phyloP scores from a whole-genome alignment of 2,888 invertebrate genomes.

The Graphium colonna region DNA sequence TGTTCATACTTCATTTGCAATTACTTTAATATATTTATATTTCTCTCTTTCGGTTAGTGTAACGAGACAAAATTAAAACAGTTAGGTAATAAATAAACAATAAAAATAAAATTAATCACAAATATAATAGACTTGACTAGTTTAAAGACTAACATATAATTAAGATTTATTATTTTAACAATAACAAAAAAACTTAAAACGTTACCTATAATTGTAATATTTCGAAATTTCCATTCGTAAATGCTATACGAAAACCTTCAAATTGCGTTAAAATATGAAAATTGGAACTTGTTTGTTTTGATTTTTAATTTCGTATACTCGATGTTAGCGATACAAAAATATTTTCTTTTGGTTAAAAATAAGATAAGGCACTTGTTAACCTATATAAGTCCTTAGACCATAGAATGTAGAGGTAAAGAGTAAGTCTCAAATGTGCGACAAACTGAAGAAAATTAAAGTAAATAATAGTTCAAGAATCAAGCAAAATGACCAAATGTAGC shows the following conservation, averaged over 20 bases:
- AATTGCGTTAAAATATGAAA: neutral
- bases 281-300: neutral
- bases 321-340: neutral
- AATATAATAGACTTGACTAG: conserved; percentile 30
- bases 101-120: conserved; percentile 27
- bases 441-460: too few relatives aligned
- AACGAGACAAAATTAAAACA: conserved; percentile 12
- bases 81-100: conserved; percentile 17
- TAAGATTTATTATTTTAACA: neutral
- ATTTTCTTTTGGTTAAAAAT: neutral
- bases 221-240: conserved; percentile 1
- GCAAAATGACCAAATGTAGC: too few relatives aligned
- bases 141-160: conserved; percentile 17
- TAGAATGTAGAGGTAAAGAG: neutral
- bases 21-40: neutral
- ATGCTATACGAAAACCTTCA: neutral
- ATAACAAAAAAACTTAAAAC: conserved; percentile 3
- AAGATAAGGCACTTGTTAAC: neutral
- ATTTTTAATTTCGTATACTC: neutral
- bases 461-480: too few relatives aligned
- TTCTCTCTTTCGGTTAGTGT: conserved; percentile 12
- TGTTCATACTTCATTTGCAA: neutral
- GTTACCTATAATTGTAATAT: neutral
- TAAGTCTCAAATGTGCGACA: too few relatives aligned
- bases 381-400: neutral